These are phyloP conservation scores for Cebidichthys violaceus DNA, from an alignment of 2,113 vertebrate genomes.

Conservation along the genomic window DNA sequence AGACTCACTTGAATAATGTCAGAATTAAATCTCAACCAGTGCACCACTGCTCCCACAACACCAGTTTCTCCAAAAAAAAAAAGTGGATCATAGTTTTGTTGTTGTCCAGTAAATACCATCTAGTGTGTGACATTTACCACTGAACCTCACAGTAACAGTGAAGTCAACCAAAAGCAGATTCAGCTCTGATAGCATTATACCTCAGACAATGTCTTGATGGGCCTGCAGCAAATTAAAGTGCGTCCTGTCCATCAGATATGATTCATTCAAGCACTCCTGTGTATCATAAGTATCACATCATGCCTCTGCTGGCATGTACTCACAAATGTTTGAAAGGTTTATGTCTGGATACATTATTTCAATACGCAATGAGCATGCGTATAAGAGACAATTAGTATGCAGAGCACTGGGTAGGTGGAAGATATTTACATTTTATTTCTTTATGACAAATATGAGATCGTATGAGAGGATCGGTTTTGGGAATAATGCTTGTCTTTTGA, in stretches of 20 bases:
- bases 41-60: not conserved
- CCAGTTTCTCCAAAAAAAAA: not conserved
- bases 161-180: not conserved
- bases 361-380: not conserved
- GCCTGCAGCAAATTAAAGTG: not conserved
- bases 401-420: not conserved
- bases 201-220: not conserved
- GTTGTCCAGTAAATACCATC: not conserved
- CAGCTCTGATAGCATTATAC: not conserved
- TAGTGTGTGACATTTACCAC: not conserved
- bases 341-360: not conserved
- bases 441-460: not conserved
- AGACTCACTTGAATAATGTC: not conserved
- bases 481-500: no score
- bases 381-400: not conserved
- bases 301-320: not conserved
- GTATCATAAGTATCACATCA: no score
- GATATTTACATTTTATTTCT: not conserved
- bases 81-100: not conserved
- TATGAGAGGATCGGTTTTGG: not conserved
- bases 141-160: not conserved
- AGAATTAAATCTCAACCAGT: not conserved
- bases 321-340: not conserved
- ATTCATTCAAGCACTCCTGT: no score
- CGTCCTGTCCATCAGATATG: no score